A percentile compares a stretch with the other conserved stretches of the same genome.
These are phyloP conservation scores for Ascaphus truei DNA, from an alignment of 2,113 vertebrate genomes.

Conservation along the genomic window DNA sequence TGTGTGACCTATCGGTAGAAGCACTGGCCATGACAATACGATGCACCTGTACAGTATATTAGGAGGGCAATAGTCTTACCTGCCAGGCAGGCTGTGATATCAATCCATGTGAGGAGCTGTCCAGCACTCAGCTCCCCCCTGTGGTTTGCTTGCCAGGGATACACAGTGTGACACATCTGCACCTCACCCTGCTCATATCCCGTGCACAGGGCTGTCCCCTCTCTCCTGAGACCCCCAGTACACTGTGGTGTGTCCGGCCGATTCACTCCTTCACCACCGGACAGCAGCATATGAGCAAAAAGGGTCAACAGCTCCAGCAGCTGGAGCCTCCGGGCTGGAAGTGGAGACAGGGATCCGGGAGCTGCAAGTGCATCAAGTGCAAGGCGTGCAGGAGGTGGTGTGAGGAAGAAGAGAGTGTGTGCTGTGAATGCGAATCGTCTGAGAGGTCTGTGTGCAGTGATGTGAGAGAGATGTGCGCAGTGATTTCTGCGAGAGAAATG, in stretches of 20 bases:
- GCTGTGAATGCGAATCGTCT: background rate
- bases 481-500: too few relatives aligned
- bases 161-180: slow-evolving; percentile 57
- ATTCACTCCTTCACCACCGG: background rate
- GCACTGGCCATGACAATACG: too few relatives aligned
- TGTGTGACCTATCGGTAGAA: too few relatives aligned
- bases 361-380: background rate
- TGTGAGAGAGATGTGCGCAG: too few relatives aligned
- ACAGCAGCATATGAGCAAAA: background rate
- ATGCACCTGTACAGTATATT: too few relatives aligned
- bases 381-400: too few relatives aligned
- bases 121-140: slow-evolving; percentile 57
- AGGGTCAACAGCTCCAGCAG: too few relatives aligned
- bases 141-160: slow-evolving; percentile 56
- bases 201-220: background rate
- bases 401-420: too few relatives aligned
- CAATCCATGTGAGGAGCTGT: slow-evolving; percentile 71
- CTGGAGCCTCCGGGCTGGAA: background rate
- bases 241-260: background rate
- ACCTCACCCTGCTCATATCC: slow-evolving; percentile 40
- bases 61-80: slow-evolving; percentile 45
- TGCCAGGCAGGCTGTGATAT: slow-evolving; percentile 63
- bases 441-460: too few relatives aligned
- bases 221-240: background rate
- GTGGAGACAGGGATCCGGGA: background rate